phyloP scores from a whole-genome alignment of 2,113 vertebrate species.

The Lichenostomus cassidix region DNA sequence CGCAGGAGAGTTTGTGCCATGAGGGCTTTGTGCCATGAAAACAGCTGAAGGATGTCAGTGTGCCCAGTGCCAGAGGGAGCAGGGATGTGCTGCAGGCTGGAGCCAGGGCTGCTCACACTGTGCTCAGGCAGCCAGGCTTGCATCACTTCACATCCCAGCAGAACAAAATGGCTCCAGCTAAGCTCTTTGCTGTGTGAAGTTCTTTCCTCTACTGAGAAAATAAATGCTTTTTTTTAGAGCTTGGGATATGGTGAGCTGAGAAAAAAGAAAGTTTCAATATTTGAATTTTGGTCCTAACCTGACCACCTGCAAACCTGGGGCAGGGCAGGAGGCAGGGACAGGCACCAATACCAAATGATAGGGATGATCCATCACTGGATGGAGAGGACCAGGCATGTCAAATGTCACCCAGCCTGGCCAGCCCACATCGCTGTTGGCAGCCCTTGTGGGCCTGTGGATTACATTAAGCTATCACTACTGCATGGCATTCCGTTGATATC shows the following conservation, averaged over 20 bases:
- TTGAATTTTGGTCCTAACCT: background rate
- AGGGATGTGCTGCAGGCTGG: background rate
- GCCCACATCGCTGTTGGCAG: background rate
- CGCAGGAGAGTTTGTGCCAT: background rate
- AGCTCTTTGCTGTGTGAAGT: background rate
- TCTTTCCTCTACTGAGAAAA: background rate
- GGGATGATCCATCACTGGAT: background rate
- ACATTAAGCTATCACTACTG: conserved; percentile 32
- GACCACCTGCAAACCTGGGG: background rate
- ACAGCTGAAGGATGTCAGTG: background rate
- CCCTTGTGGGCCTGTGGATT: background rate
- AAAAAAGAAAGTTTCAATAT: background rate
- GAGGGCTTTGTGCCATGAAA: background rate
- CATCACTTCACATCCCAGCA: background rate
- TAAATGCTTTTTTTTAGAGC: background rate
- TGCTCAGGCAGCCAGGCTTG: background rate
- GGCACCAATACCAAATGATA: background rate
- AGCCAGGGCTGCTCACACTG: background rate
- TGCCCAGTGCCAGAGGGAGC: background rate
- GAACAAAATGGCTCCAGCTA: background rate
- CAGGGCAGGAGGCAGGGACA: background rate
- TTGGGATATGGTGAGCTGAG: background rate
- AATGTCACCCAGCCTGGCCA: background rate
- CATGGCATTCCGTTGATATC: background rate
- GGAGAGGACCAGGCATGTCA: background rate